phyloP scores from a whole-genome alignment of 2,888 invertebrate species.

The Spilarctia lutea region DNA sequence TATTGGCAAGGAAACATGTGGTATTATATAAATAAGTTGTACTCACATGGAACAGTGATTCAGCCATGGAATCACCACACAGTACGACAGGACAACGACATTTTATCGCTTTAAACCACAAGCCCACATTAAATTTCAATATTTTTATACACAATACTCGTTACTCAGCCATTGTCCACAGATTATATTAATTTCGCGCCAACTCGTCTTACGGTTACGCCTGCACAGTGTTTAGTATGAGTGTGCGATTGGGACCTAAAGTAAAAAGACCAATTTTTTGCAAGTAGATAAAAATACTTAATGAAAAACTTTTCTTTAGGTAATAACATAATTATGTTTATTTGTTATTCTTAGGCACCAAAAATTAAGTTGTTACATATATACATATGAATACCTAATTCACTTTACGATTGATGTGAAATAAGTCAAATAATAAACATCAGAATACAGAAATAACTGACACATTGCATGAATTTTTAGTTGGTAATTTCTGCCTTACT shows the following conservation, averaged over 20 bases:
- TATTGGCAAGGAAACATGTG: neutral
- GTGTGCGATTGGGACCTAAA: neutral
- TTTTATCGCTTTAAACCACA: conserved; percentile 20
- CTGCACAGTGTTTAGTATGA: conserved; percentile 6
- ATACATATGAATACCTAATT: neutral
- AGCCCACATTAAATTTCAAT: conserved; percentile 17
- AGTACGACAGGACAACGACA: conserved; percentile 21
- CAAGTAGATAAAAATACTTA: neutral
- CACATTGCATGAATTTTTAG: neutral
- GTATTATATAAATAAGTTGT: neutral
- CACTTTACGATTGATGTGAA: neutral
- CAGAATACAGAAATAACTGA: neutral
- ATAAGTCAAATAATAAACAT: neutral
- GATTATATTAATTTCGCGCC: conserved; percentile 42
- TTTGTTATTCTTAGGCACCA: neutral
- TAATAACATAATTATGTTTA: neutral
- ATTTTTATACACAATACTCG: conserved; percentile 21
- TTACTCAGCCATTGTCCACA: conserved; percentile 32
- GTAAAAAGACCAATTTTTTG: neutral
- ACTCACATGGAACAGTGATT: neutral
- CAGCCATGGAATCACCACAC: neutral
- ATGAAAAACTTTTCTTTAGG: neutral
- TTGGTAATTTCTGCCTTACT: neutral
- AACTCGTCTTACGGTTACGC: conserved; percentile 48
- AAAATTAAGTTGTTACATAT: neutral